phyloP scores from a whole-genome alignment of 2,113 vertebrate genomes.

The Psephotus haematonotus region DNA sequence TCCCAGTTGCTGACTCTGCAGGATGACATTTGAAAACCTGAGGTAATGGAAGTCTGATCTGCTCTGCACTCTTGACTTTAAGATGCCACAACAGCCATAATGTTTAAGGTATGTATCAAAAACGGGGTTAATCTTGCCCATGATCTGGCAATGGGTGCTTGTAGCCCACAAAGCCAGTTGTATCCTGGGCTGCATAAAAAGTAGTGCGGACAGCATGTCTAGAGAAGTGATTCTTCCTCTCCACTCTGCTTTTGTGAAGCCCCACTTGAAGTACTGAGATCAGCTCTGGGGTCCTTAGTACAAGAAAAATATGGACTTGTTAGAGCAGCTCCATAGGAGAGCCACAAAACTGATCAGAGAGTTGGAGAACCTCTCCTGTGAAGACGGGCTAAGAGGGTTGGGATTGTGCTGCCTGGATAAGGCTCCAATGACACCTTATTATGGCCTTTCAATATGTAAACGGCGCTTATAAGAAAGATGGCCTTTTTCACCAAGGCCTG shows the following conservation, averaged over 20 bases:
- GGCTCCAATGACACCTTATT: neutral
- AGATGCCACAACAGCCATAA: neutral
- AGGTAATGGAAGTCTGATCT: neutral
- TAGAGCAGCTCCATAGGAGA: neutral
- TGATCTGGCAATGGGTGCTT: neutral
- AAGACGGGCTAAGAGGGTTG: neutral
- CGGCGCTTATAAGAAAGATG: neutral
- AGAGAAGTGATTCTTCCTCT: neutral
- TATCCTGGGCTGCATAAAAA: neutral
- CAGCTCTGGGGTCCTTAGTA: neutral
- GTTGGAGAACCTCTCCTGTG: neutral
- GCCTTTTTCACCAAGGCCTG: neutral
- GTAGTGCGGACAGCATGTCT: neutral
- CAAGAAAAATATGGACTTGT: neutral
- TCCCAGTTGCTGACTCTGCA: neutral
- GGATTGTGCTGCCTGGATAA: neutral
- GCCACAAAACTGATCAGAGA: neutral
- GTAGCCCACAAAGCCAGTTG: neutral
- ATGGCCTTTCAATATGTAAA: too few species aligned
- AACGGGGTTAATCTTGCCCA: neutral
- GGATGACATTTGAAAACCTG: neutral
- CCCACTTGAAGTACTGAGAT: neutral
- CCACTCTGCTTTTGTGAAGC: neutral
- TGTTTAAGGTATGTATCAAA: neutral
- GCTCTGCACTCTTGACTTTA: neutral